Conservation (phyloP, 2,797 vertebrate genomes). For the Hypotaenidia okinawae region DNA sequence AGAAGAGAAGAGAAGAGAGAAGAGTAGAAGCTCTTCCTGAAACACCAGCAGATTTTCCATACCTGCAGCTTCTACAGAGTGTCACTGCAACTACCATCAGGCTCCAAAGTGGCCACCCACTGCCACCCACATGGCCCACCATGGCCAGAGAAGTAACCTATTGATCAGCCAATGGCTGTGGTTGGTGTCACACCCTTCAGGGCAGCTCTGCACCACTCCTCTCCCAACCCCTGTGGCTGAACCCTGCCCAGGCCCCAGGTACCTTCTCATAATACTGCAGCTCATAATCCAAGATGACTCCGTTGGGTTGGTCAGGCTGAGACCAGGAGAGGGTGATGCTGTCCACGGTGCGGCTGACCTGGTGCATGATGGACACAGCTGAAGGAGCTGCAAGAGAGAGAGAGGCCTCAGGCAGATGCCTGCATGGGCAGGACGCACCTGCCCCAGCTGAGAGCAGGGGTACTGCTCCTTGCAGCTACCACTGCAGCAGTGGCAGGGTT, state of each 20-base stretch:
- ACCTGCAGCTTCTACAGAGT: neutral
- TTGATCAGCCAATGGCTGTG: neutral
- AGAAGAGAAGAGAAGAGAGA: too few species aligned
- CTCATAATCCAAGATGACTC: constrained; percentile 95
- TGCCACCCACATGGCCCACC: neutral
- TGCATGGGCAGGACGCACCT: neutral
- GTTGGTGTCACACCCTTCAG: accelerated
- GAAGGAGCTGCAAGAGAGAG: constrained; percentile 84
- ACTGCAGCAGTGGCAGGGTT: neutral
- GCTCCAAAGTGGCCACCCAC: neutral
- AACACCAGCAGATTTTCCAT: neutral
- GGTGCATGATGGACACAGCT: constrained; percentile 95
- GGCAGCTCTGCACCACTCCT: neutral
- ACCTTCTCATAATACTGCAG: constrained; percentile 97
- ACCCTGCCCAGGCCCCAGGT: neutral
- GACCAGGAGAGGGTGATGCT: constrained; percentile 97
- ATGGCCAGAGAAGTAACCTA: neutral
- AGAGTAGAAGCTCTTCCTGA: neutral
- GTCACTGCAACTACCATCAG: neutral
- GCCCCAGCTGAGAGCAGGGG: neutral
- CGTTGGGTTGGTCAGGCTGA: constrained; percentile 95
- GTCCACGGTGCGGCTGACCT: constrained; percentile 89
- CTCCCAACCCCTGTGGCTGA: neutral
- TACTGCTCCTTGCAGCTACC: neutral
- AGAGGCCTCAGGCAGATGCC: neutral